phyloP scores from a whole-genome alignment of 1,140 invertebrate genomes.

The Brachionus koreanus region DNA sequence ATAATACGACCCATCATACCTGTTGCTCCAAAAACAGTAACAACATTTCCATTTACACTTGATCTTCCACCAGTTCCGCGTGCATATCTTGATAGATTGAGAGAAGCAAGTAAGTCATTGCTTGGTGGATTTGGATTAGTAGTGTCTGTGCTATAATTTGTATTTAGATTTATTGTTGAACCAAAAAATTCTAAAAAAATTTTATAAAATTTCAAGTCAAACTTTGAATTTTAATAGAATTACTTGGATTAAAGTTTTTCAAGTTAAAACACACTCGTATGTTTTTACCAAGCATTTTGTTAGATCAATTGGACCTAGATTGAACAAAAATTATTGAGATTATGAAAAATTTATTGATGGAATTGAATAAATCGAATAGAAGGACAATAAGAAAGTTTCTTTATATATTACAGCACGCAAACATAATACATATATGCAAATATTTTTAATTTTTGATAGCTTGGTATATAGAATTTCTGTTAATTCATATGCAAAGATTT shows the following conservation, averaged over 20 bases:
- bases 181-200: neutral
- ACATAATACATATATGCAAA: slow-evolving; percentile 2
- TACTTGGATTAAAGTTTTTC: slow-evolving; percentile 31
- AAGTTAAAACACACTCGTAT: slow-evolving; percentile 16
- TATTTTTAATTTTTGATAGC: slow-evolving; percentile 19
- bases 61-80: slow-evolving; percentile 65
- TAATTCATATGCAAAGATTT: neutral
- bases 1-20: slow-evolving; percentile 82
- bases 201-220: neutral
- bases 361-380: neutral
- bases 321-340: neutral
- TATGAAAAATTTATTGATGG: neutral
- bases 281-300: slow-evolving; percentile 27
- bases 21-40: slow-evolving; percentile 87
- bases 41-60: slow-evolving; percentile 91
- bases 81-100: neutral
- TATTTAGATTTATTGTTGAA: neutral
- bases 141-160: neutral
- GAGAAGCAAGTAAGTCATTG: neutral
- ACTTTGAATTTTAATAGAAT: neutral
- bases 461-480: neutral
- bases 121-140: neutral
- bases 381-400: neutral
- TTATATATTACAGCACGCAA: slow-evolving; percentile 25
- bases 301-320: neutral